Conservation (phyloP, 2,113 vertebrate genomes). For the Pelvicachromis taeniatus region DNA sequence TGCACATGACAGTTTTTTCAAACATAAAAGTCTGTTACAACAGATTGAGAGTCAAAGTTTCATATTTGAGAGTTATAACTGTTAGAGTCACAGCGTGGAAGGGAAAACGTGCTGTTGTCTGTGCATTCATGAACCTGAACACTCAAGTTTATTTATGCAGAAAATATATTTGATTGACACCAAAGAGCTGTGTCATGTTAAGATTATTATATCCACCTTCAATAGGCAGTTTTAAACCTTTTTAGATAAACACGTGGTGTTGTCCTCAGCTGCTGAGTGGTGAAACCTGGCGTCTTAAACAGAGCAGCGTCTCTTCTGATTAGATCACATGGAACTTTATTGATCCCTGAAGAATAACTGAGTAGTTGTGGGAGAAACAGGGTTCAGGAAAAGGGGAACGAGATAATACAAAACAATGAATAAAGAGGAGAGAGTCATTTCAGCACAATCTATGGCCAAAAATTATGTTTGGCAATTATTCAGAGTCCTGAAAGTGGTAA, state of each 20-base stretch:
- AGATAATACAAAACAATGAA: constrained; percentile 22
- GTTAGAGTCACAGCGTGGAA: not conserved
- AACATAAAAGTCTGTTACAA: not conserved
- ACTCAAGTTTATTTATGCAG: not conserved
- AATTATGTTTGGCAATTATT: not conserved
- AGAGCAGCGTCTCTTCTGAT: not conserved
- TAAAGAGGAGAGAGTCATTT: not conserved
- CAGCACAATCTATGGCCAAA: not conserved
- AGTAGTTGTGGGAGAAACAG: not conserved
- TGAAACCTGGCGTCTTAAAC: not conserved
- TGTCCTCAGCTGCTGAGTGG: not conserved
- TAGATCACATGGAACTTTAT: constrained; percentile 22
- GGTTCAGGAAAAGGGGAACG: not conserved
- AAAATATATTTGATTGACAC: not conserved
- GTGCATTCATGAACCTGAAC: not conserved
- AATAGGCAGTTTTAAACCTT: not conserved
- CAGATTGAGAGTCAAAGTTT: not conserved
- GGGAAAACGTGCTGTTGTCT: not conserved
- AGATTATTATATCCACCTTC: not conserved
- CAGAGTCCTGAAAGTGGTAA: not conserved
- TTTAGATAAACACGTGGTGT: not conserved
- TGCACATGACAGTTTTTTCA: not conserved
- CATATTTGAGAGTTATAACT: not conserved
- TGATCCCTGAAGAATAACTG: constrained; percentile 13
- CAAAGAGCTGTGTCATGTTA: not conserved